Evolutionary conservation across 2,113 vertebrate genomes (phyloP), one percentile per base, ranked within the genome.

Genomic region (Gorsachius goisagi): DNA sequence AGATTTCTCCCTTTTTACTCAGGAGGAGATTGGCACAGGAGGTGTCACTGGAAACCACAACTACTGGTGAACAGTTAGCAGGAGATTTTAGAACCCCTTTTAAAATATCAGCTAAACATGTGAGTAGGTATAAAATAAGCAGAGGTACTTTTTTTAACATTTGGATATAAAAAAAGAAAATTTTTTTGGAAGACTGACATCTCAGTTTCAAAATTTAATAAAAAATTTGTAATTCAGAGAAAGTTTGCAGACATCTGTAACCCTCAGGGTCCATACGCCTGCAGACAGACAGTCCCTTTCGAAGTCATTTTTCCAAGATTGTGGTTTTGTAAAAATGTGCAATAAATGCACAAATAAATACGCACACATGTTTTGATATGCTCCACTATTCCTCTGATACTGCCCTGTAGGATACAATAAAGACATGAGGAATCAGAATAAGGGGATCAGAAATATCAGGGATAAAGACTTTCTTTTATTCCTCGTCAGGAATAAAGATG

Each of bases 161-260:
- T 73, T 49, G 20, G 45, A 32, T 93, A 62, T 82, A 59, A 92
- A 87, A 77, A 81, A 56, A 37, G 4, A 41, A 60, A 39, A 2
- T 8, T 5, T 33, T 67, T 67, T 76, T 95, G 24, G 37, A 92
- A 78, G 68, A 92, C 13, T 93, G 79, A 71, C 12, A 44, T 91
- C 95, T 93, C 37, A 64, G 15, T 64, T 77, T 85, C 39, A 85
- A 95, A 91, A 93, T 76, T 68, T 75, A 85, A 21, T 33, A 16
- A 88, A 93, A 88, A 83, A 89, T 20, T 56, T 97, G 39, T 88
- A 53, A 73, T 85, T 89, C 67, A 83, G 49, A 56, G 75, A 49
- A 91, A 39, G 19, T 28, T 84, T 85, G 33, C 62, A 75, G 66
- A 87, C 23, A 47, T 75, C 74, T 82, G 52, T 88, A 94, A 64